These are phyloP conservation scores for Macropodus opercularis DNA, from an alignment of 2,797 vertebrate genomes.

Conservation along the genomic window DNA sequence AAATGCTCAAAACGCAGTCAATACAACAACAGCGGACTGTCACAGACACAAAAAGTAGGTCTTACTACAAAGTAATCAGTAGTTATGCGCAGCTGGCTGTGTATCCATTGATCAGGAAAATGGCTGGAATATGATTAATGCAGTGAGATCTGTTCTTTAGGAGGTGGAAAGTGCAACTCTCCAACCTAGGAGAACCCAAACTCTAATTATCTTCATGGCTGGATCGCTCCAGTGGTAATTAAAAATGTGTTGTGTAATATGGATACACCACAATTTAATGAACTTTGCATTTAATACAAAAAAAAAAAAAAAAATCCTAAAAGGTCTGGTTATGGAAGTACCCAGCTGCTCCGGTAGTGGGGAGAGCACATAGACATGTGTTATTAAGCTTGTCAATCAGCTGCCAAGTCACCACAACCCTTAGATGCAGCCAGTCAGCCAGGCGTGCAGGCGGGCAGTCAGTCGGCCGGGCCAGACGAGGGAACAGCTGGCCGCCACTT, in stretches of 20 bases:
- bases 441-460: conserved; percentile 40
- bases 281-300: conserved; percentile 9
- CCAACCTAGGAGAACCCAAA: conserved; percentile 4
- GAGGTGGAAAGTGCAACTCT: background rate
- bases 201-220: background rate
- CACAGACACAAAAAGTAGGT: too few species aligned
- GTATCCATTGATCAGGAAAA: too few species aligned
- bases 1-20: too few species aligned
- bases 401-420: conserved; percentile 41
- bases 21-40: too few species aligned
- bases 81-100: background rate
- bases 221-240: background rate
- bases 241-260: conserved; percentile 12
- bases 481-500: conserved; percentile 70
- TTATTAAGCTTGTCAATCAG: conserved; percentile 69
- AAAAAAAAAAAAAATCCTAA: conserved; percentile 14
- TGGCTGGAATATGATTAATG: too few species aligned
- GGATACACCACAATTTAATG: conserved; percentile 6
- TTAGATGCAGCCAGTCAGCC: conserved; percentile 46
- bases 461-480: conserved; percentile 44
- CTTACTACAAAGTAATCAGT: too few species aligned
- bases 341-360: conserved; percentile 43
- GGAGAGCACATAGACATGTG: conserved; percentile 37
- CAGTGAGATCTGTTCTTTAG: background rate
- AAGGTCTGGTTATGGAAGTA: conserved; percentile 26